Evolutionary conservation across 2,797 vertebrate species (phyloP).

Genomic region (Coranthus polyacanthus): DNA sequence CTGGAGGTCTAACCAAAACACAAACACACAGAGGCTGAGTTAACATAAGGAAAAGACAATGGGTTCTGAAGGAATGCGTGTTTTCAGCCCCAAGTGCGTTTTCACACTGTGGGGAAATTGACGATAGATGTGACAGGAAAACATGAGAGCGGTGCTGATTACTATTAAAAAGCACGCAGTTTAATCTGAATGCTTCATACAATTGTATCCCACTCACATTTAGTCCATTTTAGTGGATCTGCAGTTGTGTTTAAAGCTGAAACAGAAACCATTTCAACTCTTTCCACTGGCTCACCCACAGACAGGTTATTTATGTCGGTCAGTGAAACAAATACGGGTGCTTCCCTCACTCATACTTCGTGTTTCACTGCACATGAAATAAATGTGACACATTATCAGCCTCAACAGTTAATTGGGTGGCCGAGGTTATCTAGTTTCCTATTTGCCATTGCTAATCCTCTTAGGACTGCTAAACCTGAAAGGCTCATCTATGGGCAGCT

Average conservation of each 20-base stretch:
- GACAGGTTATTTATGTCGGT: no score
- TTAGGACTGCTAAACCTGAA: slow-evolving; percentile 61
- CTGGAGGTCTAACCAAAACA: slow-evolving; percentile 78
- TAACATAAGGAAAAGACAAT: slow-evolving; percentile 66
- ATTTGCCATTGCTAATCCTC: slow-evolving; percentile 68
- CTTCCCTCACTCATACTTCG: background rate
- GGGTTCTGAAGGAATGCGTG: slow-evolving; percentile 12
- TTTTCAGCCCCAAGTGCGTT: background rate
- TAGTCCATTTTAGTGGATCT: no score
- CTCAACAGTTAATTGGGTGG: slow-evolving; percentile 36
- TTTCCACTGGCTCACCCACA: no score
- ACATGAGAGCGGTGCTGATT: background rate
- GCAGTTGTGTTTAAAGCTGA: no score
- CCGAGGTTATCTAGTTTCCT: slow-evolving; percentile 39
- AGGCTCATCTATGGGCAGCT: slow-evolving; percentile 53
- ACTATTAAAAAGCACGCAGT: slow-evolving; percentile 2
- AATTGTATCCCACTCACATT: background rate
- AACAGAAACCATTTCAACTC: no score
- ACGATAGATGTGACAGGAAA: slow-evolving; percentile 3
- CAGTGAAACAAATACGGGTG: no score
- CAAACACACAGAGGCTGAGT: slow-evolving; percentile 67
- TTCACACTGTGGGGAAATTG: slow-evolving; percentile 9
- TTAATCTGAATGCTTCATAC: background rate
- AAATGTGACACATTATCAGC: slow-evolving; percentile 23
- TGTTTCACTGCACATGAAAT: slow-evolving; percentile 11